Percentiles rank a stretch among this genome's conserved stretches.
phyloP scores from a whole-genome alignment of 2,888 invertebrate species.

The Ophioninae sp. region DNA sequence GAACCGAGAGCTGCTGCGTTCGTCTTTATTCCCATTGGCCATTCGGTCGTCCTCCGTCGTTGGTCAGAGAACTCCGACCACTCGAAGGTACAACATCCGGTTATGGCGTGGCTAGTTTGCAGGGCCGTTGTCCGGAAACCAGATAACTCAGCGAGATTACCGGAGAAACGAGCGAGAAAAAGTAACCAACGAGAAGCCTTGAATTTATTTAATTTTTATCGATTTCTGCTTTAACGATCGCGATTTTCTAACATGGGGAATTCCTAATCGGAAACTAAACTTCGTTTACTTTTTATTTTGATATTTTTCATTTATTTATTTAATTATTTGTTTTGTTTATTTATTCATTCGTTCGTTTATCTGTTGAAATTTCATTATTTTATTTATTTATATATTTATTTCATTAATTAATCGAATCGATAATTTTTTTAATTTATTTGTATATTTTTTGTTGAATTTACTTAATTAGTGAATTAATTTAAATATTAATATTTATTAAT shows the following conservation, averaged over 20 bases:
- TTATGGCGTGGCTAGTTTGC: conserved; percentile 64
- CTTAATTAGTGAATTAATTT: no score
- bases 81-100: conserved; percentile 51
- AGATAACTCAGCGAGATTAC: conserved; percentile 63
- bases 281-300: background rate
- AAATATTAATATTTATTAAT: no score
- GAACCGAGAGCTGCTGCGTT: conserved; percentile 39
- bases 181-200: conserved; percentile 14
- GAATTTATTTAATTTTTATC: conserved; percentile 29
- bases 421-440: no score
- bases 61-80: conserved; percentile 40
- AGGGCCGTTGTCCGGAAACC: conserved; percentile 76
- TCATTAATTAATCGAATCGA: no score
- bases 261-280: background rate
- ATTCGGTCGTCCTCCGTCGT: conserved; percentile 51
- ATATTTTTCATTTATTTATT: background rate
- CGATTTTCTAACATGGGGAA: background rate
- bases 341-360: no score
- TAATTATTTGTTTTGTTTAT: background rate
- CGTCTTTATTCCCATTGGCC: conserved; percentile 44
- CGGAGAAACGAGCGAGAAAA: conserved; percentile 7
- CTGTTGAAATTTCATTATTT: no score
- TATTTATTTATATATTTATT: no score
- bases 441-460: no score
- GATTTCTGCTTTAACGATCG: background rate